phyloP scores from a whole-genome alignment of 2,797 vertebrate species.

The Sebastes iracundus region DNA sequence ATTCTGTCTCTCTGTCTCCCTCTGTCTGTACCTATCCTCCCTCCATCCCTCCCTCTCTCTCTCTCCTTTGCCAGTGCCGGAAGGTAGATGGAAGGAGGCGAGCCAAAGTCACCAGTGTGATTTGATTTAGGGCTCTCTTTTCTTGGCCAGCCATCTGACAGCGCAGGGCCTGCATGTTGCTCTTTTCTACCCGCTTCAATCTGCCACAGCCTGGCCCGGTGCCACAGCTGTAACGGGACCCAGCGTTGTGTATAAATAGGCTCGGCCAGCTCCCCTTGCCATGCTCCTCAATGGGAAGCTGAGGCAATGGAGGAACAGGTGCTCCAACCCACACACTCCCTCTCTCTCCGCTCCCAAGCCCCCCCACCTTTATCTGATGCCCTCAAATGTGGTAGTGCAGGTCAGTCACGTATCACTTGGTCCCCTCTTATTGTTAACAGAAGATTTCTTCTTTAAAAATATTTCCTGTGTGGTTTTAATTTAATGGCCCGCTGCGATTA shows the following conservation, averaged over 20 bases:
- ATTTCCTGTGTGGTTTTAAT: constrained; percentile 1
- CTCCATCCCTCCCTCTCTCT: neutral
- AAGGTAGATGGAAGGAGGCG: constrained; percentile 32
- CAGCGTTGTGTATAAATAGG: constrained; percentile 77
- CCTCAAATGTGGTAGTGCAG: constrained; percentile 31
- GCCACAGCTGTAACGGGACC: constrained; percentile 77
- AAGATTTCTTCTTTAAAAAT: neutral
- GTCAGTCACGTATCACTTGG: neutral
- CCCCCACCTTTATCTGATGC: constrained; percentile 34
- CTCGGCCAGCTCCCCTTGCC: constrained; percentile 58
- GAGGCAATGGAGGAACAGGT: constrained; percentile 74
- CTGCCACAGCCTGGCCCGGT: constrained; percentile 66
- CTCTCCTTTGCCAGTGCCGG: constrained; percentile 11
- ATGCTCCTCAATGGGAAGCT: constrained; percentile 74
- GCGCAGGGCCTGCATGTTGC: constrained; percentile 60
- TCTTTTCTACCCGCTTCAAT: constrained; percentile 71
- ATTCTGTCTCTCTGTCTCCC: constrained; percentile 16
- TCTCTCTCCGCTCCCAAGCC: neutral
- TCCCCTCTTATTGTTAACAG: neutral
- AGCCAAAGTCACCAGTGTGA: constrained; percentile 63
- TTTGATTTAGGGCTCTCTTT: constrained; percentile 61
- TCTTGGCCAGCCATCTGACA: constrained; percentile 64
- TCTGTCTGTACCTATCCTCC: constrained; percentile 22
- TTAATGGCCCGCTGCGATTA: neutral
- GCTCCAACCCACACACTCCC: constrained; percentile 49